Percentiles rank a stretch among this genome's conserved stretches.
These are phyloP conservation scores for Carterocephalus palaemon DNA, from an alignment of 2,888 invertebrate genomes.

Conservation along the genomic window DNA sequence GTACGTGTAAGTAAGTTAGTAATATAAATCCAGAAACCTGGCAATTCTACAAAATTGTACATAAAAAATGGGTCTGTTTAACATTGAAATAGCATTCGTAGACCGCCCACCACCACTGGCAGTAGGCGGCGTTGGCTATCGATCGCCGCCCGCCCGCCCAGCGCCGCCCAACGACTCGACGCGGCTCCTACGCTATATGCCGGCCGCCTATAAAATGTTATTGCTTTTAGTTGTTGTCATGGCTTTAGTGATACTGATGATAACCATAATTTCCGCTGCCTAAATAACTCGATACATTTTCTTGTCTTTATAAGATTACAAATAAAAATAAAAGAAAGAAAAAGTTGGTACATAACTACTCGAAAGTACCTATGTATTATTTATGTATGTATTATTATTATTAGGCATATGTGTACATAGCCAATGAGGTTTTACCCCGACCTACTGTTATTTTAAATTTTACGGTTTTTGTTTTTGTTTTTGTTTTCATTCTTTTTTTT, in stretches of 20 bases:
- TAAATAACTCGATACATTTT: conserved; percentile 28
- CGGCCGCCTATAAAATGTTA: conserved; percentile 65
- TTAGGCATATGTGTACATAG: too few relatives aligned
- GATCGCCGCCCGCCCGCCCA: conserved; percentile 59
- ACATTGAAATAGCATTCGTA: conserved; percentile 23
- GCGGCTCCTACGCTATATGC: conserved; percentile 44
- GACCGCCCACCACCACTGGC: conserved; percentile 28
- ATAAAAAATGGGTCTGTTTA: conserved; percentile 24
- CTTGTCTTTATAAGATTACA: too few relatives aligned
- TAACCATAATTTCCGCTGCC: conserved; percentile 35
- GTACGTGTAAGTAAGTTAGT: too few relatives aligned
- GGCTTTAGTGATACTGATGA: conserved; percentile 37
- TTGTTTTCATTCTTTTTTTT: too few relatives aligned
- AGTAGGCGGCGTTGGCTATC: conserved; percentile 47
- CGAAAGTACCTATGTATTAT: too few relatives aligned
- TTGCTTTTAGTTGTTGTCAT: conserved; percentile 61
- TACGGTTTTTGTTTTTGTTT: too few relatives aligned
- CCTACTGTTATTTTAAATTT: too few relatives aligned
- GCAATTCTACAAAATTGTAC: conserved; percentile 15
- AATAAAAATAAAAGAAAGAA: too few relatives aligned
- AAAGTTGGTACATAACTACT: too few relatives aligned
- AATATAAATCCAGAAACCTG: too few relatives aligned
- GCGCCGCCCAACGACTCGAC: conserved; percentile 52
- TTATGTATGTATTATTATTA: too few relatives aligned
- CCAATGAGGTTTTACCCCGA: too few relatives aligned